Evolutionary conservation across 2,888 invertebrate genomes (phyloP).

Genomic region (Theodoxus fluviatilis): DNA sequence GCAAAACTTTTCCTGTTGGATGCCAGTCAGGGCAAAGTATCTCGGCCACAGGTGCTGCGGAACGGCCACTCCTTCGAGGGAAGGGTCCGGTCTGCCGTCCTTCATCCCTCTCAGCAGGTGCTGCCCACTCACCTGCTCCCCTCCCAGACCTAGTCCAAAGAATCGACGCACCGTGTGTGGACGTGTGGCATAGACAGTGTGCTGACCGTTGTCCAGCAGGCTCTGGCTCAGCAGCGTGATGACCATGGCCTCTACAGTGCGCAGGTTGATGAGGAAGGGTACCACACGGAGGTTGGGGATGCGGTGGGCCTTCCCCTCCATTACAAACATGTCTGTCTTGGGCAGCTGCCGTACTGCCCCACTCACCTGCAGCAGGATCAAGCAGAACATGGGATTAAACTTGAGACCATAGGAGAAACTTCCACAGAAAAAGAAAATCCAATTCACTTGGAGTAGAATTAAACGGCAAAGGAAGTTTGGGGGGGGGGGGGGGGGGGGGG

Average conservation of each 20-base stretch:
- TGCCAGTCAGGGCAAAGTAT: conserved; percentile 22
- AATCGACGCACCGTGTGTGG: conserved; percentile 30
- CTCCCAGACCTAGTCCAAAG: conserved; percentile 38
- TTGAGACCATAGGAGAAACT: too few species aligned
- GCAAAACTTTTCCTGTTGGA: conserved; percentile 31
- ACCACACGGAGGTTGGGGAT: conserved; percentile 31
- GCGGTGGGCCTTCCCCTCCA: conserved; percentile 32
- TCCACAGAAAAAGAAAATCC: too few species aligned
- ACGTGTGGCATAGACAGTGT: conserved; percentile 33
- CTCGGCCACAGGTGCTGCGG: conserved; percentile 10
- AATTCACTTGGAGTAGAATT: too few species aligned
- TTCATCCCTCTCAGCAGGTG: conserved; percentile 33
- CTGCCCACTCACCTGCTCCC: conserved; percentile 41
- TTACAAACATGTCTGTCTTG: conserved; percentile 30
- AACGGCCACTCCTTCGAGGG: conserved; percentile 24
- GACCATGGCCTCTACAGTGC: conserved; percentile 33
- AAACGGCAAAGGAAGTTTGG: too few species aligned
- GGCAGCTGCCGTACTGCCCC: conserved; percentile 30
- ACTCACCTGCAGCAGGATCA: conserved; percentile 27
- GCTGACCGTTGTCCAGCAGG: conserved; percentile 22
- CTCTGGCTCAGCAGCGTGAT: conserved; percentile 36
- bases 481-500: too few species aligned
- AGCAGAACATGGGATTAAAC: too few species aligned
- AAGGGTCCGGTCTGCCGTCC: conserved; percentile 20
- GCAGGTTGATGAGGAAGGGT: conserved; percentile 30